Percentiles rank a stretch among this genome's conserved stretches.
These are phyloP conservation scores for Leptopilina clavipes DNA, from an alignment of 1,140 invertebrate genomes.

Conservation along the genomic window DNA sequence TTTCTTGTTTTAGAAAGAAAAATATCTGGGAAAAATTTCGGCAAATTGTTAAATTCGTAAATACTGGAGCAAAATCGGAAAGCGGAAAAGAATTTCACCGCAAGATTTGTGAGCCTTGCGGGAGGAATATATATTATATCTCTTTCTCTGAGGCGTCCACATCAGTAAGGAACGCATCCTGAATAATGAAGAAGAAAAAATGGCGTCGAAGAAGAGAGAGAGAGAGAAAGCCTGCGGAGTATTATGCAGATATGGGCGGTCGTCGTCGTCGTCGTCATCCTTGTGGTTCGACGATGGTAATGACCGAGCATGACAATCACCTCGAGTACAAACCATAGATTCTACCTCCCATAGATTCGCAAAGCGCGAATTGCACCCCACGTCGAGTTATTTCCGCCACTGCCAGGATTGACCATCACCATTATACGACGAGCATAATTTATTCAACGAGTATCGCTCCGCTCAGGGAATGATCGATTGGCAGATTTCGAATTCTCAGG, in stretches of 20 bases:
- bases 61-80: neutral
- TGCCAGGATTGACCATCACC: constrained; percentile 55
- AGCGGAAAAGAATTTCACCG: neutral
- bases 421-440: constrained; percentile 62
- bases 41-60: no score
- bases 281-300: constrained; percentile 54
- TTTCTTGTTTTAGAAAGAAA: no score
- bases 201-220: constrained; percentile 52
- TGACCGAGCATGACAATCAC: constrained; percentile 61
- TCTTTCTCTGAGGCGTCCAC: constrained; percentile 41
- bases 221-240: constrained; percentile 42
- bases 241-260: constrained; percentile 55
- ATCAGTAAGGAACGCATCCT: constrained; percentile 42
- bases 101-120: neutral
- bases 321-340: constrained; percentile 35
- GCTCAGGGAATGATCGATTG: constrained; percentile 59
- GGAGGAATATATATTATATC: constrained; percentile 23
- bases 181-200: constrained; percentile 56
- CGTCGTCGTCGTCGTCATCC: constrained; percentile 53
- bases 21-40: no score
- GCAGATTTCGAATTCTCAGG: constrained; percentile 21
- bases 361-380: constrained; percentile 43
- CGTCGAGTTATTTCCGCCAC: constrained; percentile 52
- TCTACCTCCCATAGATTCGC: constrained; percentile 44
- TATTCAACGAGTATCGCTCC: constrained; percentile 63